Percentiles rank a stretch among this genome's conserved stretches.
phyloP scores from a whole-genome alignment of 2,113 vertebrate genomes.

The Nothoprocta pentlandii region DNA sequence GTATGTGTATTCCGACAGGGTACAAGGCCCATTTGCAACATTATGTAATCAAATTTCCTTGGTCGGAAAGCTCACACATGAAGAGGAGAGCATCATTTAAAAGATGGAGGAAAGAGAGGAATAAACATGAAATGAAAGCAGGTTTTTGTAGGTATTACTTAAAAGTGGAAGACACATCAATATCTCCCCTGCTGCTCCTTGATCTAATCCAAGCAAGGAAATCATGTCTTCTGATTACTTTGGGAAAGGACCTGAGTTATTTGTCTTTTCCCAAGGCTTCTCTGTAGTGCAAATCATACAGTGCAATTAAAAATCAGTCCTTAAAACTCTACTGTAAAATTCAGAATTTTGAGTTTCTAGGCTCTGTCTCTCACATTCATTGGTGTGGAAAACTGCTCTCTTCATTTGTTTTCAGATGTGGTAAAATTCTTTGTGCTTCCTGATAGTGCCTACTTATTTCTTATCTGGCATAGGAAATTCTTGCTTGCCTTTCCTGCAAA shows the following conservation, averaged over 20 bases:
- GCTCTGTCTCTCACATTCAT: not conserved
- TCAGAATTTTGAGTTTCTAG: not conserved
- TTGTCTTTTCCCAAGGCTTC: not conserved
- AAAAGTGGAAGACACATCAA: not conserved
- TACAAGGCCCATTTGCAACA: not conserved
- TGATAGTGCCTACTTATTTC: not conserved
- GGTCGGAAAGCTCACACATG: not conserved
- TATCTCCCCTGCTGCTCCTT: not conserved
- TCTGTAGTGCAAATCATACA: not conserved
- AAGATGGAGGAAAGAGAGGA: not conserved
- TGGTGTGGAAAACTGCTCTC: not conserved
- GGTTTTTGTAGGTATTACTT: not conserved
- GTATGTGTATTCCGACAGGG: not conserved
- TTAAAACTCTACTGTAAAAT: not conserved
- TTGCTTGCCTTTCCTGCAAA: not conserved
- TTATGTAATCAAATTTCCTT: not conserved
- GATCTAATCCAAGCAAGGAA: not conserved
- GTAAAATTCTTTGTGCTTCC: not conserved
- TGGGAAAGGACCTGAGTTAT: not conserved
- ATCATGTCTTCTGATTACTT: not conserved
- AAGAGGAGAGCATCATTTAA: not conserved
- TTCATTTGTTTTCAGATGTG: not conserved
- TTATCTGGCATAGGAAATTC: not conserved
- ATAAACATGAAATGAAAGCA: fast-evolving
- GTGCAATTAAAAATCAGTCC: not conserved